Percentiles rank a stretch among this genome's conserved stretches.
These are phyloP conservation scores for Paramormyrops hopkinsi DNA, from an alignment of 2,797 vertebrate species.

Conservation along the genomic window DNA sequence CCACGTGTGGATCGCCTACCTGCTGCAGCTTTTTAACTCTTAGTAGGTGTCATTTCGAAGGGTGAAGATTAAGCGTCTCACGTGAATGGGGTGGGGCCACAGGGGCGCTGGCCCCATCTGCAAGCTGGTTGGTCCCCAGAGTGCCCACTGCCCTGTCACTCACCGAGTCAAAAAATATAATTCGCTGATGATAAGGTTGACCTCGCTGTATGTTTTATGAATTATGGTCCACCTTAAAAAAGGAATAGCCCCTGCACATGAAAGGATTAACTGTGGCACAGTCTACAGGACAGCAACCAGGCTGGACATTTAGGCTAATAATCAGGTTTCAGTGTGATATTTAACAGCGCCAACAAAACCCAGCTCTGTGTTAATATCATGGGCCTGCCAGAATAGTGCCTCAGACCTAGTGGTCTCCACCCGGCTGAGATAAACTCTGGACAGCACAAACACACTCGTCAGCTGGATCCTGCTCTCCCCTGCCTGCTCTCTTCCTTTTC, in stretches of 20 bases:
- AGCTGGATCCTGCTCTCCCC: background rate
- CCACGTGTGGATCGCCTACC: too few species aligned
- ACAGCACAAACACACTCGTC: background rate
- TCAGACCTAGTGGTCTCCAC: conserved; percentile 31
- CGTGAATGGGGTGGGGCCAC: background rate
- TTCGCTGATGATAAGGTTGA: background rate
- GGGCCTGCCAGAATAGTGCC: background rate
- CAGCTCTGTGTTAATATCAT: background rate
- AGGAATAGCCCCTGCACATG: background rate
- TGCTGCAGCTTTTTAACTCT: background rate
- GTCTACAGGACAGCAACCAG: background rate
- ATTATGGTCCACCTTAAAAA: background rate
- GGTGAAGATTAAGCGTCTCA: background rate
- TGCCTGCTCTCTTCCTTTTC: background rate
- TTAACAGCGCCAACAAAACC: background rate
- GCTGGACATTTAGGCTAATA: background rate
- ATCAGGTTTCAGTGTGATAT: background rate
- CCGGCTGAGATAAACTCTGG: background rate
- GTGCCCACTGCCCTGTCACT: background rate
- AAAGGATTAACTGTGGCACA: background rate
- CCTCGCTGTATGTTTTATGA: background rate
- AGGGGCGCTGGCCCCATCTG: background rate
- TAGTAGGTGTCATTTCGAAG: background rate
- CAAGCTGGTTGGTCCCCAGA: background rate
- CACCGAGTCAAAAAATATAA: background rate